Evolutionary conservation across 2,888 invertebrate species (phyloP).

Genomic region (Macroteleia sp.): DNA sequence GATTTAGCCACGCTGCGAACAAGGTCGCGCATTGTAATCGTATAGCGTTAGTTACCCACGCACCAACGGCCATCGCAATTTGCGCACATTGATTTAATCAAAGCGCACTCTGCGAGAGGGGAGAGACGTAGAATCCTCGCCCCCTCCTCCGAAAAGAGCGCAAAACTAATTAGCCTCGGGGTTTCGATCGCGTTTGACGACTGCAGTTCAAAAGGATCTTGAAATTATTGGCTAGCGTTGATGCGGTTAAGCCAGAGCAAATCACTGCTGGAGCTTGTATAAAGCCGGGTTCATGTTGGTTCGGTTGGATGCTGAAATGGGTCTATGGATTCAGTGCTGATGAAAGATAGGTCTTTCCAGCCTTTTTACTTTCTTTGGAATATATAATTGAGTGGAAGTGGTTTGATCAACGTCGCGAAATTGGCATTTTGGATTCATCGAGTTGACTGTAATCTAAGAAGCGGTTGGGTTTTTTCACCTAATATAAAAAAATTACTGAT

Average conservation of each 20-base stretch:
- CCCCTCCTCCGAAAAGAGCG: slow-evolving; percentile 38
- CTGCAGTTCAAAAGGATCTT: slow-evolving; percentile 33
- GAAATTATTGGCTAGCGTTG: slow-evolving; percentile 52
- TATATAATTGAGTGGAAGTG: slow-evolving; percentile 21
- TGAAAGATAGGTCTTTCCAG: slow-evolving; percentile 9
- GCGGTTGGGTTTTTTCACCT: too few species aligned
- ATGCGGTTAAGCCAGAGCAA: slow-evolving; percentile 44
- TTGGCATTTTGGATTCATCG: neutral
- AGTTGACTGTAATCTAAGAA: too few species aligned
- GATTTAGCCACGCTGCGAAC: slow-evolving; percentile 58
- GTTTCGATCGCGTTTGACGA: slow-evolving; percentile 41
- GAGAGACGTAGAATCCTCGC: slow-evolving; percentile 36
- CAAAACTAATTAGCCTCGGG: slow-evolving; percentile 46
- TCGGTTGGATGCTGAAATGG: slow-evolving; percentile 12
- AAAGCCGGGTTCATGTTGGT: slow-evolving; percentile 22
- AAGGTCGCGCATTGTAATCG: slow-evolving; percentile 77
- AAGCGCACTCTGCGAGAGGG: too few species aligned
- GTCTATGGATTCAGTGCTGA: slow-evolving; percentile 33
- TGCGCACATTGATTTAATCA: slow-evolving; percentile 80
- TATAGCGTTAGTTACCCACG: slow-evolving; percentile 76
- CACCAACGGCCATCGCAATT: slow-evolving; percentile 77
- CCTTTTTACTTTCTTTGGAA: slow-evolving; percentile 20
- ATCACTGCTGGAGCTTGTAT: slow-evolving; percentile 33
- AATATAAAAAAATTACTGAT: too few species aligned
- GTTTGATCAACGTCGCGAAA: neutral